These are phyloP conservation scores for Campoletis raptor DNA, from an alignment of 2,888 invertebrate genomes.

Conservation along the genomic window DNA sequence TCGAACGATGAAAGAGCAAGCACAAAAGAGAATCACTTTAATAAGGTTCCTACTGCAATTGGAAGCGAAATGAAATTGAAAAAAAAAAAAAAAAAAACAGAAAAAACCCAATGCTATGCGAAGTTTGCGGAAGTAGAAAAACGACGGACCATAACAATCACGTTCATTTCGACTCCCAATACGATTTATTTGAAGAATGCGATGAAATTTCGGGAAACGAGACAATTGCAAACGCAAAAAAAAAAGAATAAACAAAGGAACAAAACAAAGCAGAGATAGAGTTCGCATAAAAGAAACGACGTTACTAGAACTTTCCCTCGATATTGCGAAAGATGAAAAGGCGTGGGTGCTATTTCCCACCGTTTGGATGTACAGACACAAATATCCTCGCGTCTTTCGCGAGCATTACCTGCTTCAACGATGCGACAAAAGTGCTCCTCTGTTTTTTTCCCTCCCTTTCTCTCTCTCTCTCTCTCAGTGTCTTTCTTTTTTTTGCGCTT, in stretches of 20 bases:
- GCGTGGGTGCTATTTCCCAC: slow-evolving; percentile 35
- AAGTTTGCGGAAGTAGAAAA: slow-evolving; percentile 5
- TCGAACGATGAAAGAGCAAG: not conserved
- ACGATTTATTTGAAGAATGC: slow-evolving; percentile 25
- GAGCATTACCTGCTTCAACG: slow-evolving; percentile 43
- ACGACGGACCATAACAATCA: not conserved
- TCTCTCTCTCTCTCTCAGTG: not conserved
- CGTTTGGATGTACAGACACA: slow-evolving; percentile 23
- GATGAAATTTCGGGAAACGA: slow-evolving; percentile 18
- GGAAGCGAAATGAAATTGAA: not conserved
- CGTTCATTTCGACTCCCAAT: not conserved
- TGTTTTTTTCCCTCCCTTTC: not conserved
- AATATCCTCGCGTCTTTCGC: not conserved
- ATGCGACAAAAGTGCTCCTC: slow-evolving; percentile 30
- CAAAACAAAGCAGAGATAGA: not conserved
- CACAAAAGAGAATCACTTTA: not conserved
- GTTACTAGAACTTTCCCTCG: slow-evolving; percentile 27
- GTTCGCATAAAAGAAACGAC: slow-evolving; percentile 7
- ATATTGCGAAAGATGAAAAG: slow-evolving; percentile 65
- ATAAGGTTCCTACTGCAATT: not conserved
- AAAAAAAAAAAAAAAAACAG: not conserved
- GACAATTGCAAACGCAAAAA: not conserved
- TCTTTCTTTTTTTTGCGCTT: not conserved
- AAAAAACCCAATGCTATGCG: too few species aligned
- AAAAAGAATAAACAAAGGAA: slow-evolving; percentile 2